Conservation (phyloP, 2,888 invertebrate genomes). For the Lymantria dispar region DNA sequence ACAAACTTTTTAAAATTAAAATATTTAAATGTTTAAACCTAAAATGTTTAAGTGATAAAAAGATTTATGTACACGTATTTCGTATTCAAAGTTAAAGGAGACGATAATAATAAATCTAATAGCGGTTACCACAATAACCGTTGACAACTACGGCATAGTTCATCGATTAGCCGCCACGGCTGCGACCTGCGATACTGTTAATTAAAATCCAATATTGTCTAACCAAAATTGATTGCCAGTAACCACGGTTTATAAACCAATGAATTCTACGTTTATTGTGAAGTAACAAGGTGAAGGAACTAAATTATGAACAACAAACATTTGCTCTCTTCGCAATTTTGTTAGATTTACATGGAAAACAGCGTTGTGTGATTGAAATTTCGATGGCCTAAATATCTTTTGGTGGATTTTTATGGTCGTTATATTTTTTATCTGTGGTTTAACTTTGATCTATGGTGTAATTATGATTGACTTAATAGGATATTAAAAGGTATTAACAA, state of each 20-base stretch:
- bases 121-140: constrained; percentile 45
- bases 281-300: constrained; percentile 29
- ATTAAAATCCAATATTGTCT: constrained; percentile 82
- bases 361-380: not conserved
- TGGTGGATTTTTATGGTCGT: too few species aligned
- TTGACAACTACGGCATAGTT: constrained; percentile 50
- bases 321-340: constrained; percentile 26
- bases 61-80: too few species aligned
- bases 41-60: too few species aligned
- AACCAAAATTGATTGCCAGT: constrained; percentile 78
- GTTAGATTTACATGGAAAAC: constrained; percentile 9
- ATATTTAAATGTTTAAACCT: too few species aligned
- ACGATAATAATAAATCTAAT: constrained; percentile 45
- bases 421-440: too few species aligned
- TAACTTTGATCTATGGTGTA: too few species aligned
- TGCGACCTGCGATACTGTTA: constrained; percentile 68
- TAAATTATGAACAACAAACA: constrained; percentile 32
- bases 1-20: too few species aligned
- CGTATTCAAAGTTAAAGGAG: constrained; percentile 11
- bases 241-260: constrained; percentile 46
- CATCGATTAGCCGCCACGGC: constrained; percentile 55
- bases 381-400: not conserved
- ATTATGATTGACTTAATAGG: too few species aligned
- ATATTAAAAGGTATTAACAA: too few species aligned
- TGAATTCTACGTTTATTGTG: constrained; percentile 40